Conservation (phyloP, 2,888 invertebrate species). For the Drosophila atripex region DNA sequence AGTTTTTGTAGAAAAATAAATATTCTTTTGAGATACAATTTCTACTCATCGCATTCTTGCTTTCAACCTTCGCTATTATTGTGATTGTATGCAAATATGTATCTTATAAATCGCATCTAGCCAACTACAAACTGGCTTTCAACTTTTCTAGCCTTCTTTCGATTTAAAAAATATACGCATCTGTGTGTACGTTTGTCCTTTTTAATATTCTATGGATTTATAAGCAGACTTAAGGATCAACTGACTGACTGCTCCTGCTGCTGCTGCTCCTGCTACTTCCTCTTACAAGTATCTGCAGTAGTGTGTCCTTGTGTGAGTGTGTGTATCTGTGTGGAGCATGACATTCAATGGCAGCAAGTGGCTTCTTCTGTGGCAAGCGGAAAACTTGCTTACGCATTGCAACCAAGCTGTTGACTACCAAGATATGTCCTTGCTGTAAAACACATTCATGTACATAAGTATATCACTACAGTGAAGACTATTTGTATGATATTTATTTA, state of each 20-base stretch:
- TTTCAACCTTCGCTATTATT: background rate
- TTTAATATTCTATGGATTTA: slow-evolving; percentile 66
- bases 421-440: slow-evolving; percentile 68
- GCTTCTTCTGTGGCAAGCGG: slow-evolving; percentile 49
- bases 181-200: slow-evolving; percentile 45
- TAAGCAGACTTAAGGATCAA: slow-evolving; percentile 70
- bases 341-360: slow-evolving; percentile 74
- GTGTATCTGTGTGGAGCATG: slow-evolving; percentile 52
- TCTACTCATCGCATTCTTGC: background rate
- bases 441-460: slow-evolving; percentile 12
- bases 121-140: slow-evolving; percentile 55
- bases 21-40: too few species aligned
- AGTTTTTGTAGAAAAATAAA: background rate
- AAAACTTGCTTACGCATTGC: slow-evolving; percentile 49
- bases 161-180: slow-evolving; percentile 2
- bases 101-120: slow-evolving; percentile 53
- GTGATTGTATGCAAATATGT: slow-evolving; percentile 30
- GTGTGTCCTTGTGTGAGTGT: slow-evolving; percentile 20
- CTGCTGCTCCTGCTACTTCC: slow-evolving; percentile 33
- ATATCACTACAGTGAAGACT: slow-evolving; percentile 13
- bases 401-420: slow-evolving; percentile 66
- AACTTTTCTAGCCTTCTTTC: slow-evolving; percentile 14
- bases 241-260: slow-evolving; percentile 46
- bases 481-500: background rate
- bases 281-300: slow-evolving; percentile 19